Conservation (phyloP, 2,888 invertebrate species). For the Blastobasis lacticolella region DNA sequence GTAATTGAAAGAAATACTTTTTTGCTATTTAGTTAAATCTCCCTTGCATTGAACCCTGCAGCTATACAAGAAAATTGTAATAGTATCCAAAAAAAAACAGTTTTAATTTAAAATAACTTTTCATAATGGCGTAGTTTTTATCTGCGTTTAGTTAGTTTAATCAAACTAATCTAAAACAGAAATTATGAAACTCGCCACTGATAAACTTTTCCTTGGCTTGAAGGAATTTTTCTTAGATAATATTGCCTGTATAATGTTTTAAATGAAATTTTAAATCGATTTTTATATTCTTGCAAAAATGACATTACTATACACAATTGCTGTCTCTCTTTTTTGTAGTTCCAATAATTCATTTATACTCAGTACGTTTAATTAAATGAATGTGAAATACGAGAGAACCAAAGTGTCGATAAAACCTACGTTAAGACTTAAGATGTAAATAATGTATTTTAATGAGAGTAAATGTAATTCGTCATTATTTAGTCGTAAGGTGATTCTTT, state of each 20-base stretch:
- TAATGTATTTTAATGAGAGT: constrained; percentile 49
- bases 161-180: constrained; percentile 36
- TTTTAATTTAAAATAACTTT: too few relatives aligned
- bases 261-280: too few relatives aligned
- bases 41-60: too few relatives aligned
- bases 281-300: too few relatives aligned
- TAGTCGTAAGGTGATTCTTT: constrained; percentile 43
- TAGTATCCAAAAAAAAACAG: too few relatives aligned
- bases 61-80: too few relatives aligned
- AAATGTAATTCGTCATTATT: constrained; percentile 49
- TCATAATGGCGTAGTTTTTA: too few relatives aligned
- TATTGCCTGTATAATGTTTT: too few relatives aligned
- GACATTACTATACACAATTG: constrained; percentile 29
- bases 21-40: too few relatives aligned
- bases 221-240: too few relatives aligned
- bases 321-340: constrained; percentile 30
- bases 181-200: constrained; percentile 5
- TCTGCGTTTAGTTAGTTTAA: constrained; percentile 34
- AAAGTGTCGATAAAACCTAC: constrained; percentile 52
- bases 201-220: too few relatives aligned
- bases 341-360: constrained; percentile 46
- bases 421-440: constrained; percentile 50
- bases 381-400: constrained; percentile 47
- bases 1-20: too few relatives aligned
- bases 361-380: constrained; percentile 43